Evolutionary conservation across 2,113 vertebrate genomes (phyloP).

Genomic region (rat (Rattus norvegicus)): GRCr8 NC_086037.1:67620501-67621000

Average conservation of each 20-base stretch:
- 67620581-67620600: accelerated
- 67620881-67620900: accelerated
- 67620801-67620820: no score
- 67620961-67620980: not conserved
- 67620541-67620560: not conserved
- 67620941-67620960: no score
- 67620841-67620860: not conserved
- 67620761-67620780: not conserved
- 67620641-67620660: not conserved
- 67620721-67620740: not conserved
- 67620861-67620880: no score
- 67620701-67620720: accelerated
- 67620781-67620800: not conserved
- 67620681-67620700: accelerated
- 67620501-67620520: accelerated
- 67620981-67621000: not conserved
- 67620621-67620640: not conserved
- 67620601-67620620: not conserved
- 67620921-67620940: accelerated
- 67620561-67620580: not conserved
- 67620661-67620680: not conserved
- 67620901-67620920: not conserved
- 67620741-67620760: not conserved
- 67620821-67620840: not conserved
- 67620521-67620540: not conserved